Conservation (phyloP, 2,797 vertebrate species). For the Garrulus glandarius region DNA sequence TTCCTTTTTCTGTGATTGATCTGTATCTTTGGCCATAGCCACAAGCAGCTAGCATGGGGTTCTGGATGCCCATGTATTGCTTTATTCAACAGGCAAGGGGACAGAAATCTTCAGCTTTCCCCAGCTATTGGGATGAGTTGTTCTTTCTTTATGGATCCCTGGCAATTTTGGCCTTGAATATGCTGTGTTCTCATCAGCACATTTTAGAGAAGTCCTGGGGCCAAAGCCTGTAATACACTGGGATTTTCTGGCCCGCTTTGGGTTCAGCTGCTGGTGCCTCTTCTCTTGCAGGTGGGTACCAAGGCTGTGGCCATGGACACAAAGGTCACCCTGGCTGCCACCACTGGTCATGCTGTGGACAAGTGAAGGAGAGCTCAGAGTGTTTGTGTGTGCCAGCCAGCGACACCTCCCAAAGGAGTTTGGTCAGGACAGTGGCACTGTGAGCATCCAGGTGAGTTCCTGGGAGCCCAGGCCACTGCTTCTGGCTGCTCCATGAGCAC, state of each 20-base stretch:
- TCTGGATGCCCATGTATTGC: neutral
- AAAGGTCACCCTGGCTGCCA: slow-evolving; percentile 88
- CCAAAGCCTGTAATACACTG: neutral
- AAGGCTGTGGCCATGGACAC: slow-evolving; percentile 91
- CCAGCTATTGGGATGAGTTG: neutral
- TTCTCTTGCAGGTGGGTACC: slow-evolving; percentile 85
- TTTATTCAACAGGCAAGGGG: neutral
- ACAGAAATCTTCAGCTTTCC: neutral
- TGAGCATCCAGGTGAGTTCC: slow-evolving; percentile 64
- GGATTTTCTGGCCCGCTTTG: neutral
- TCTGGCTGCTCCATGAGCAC: neutral
- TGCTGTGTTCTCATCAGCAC: neutral
- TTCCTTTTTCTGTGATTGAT: neutral
- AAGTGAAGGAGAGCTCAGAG: slow-evolving; percentile 81
- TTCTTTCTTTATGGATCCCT: neutral
- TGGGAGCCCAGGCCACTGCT: neutral
- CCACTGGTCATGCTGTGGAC: slow-evolving; percentile 95
- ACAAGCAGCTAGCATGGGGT: neutral
- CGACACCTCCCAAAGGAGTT: slow-evolving; percentile 56
- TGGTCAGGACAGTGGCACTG: slow-evolving; percentile 84
- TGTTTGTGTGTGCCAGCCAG: slow-evolving; percentile 65
- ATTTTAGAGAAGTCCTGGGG: neutral
- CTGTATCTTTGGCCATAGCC: neutral
- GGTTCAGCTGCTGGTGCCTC: neutral
- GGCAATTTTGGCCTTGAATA: neutral